These are phyloP conservation scores for Rhegmatorhina hoffmannsi DNA, from an alignment of 2,113 vertebrate species.

Conservation along the genomic window DNA sequence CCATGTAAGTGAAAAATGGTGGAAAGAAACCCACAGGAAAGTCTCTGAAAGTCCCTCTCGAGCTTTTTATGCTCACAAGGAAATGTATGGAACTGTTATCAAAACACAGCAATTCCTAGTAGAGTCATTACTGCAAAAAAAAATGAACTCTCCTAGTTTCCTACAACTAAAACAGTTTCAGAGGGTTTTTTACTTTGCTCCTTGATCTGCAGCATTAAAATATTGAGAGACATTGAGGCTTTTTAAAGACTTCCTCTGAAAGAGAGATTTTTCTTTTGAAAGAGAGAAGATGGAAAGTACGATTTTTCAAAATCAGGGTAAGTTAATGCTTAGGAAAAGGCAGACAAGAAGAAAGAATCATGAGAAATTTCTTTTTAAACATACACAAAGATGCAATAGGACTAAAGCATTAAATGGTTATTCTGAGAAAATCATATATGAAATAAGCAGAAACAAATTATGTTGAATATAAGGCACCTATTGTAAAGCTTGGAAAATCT, in stretches of 20 bases:
- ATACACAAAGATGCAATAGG: neutral
- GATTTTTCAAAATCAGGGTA: neutral
- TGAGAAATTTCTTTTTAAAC: neutral
- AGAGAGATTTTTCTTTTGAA: neutral
- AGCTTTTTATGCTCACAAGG: neutral
- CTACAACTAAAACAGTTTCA: neutral
- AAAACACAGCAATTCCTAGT: conserved; percentile 6
- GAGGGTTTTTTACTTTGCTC: neutral
- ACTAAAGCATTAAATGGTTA: neutral
- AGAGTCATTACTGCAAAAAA: neutral
- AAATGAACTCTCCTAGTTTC: neutral
- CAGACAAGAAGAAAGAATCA: neutral
- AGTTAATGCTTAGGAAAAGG: neutral
- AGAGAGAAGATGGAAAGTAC: neutral
- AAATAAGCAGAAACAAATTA: neutral
- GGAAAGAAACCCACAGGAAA: neutral
- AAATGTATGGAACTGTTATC: neutral
- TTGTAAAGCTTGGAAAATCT: neutral
- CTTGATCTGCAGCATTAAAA: neutral
- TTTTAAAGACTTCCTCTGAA: neutral
- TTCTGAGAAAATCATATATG: neutral
- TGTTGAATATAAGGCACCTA: neutral
- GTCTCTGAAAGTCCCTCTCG: neutral
- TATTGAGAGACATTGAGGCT: neutral
- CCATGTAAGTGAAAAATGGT: neutral